phyloP scores from a whole-genome alignment of 2,797 vertebrate genomes.

The Rhinoraja longicauda region DNA sequence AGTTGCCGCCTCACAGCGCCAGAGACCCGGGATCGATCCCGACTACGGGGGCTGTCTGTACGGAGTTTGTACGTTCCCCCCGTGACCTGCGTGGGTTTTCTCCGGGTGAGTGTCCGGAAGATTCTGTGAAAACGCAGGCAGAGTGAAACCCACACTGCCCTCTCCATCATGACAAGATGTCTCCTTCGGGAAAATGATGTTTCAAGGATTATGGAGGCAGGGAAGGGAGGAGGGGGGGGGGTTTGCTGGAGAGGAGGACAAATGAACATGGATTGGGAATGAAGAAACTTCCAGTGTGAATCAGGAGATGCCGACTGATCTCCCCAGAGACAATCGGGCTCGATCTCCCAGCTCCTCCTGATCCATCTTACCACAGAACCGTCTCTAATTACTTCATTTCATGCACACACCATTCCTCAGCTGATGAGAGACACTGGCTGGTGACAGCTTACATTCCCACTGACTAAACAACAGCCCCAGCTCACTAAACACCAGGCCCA shows the following conservation, averaged over 20 bases:
- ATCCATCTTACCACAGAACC: not conserved
- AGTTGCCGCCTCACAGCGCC: no score
- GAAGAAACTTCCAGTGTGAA: not conserved
- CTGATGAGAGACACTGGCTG: not conserved
- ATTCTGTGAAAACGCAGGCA: no score
- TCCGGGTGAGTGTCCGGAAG: no score
- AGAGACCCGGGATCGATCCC: no score
- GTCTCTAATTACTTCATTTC: not conserved
- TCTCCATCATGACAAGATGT: no score
- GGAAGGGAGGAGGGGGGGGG: not conserved
- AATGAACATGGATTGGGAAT: no score
- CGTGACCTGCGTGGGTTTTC: no score
- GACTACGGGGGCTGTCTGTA: no score
- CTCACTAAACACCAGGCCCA: not conserved
- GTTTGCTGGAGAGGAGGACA: not conserved
- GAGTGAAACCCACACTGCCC: no score
- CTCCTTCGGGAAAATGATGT: not conserved
- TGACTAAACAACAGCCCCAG: not conserved
- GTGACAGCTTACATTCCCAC: not conserved
- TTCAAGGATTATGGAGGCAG: not conserved
- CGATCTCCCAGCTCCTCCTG: not conserved
- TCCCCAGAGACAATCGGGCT: not conserved
- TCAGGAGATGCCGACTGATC: no score
- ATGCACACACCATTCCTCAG: not conserved
- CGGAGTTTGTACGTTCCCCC: no score